A percentile compares a stretch with the other conserved stretches of the same genome.
These are phyloP conservation scores for Pomphorhynchus laevis DNA, from an alignment of 1,140 invertebrate species.

Conservation along the genomic window DNA sequence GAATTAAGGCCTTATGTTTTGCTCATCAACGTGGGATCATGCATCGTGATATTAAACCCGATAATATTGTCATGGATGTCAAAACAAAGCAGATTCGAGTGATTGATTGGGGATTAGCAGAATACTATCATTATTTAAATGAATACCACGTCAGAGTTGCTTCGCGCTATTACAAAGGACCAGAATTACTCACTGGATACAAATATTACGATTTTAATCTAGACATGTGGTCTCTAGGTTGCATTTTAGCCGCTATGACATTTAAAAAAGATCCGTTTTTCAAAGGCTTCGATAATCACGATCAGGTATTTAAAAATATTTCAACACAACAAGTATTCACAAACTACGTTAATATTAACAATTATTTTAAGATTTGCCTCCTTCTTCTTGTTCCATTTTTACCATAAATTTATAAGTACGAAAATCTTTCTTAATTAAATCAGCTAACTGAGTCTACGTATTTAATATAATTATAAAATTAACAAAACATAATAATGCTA, in stretches of 20 bases:
- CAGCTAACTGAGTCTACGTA: too few relatives aligned
- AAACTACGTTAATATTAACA: too few relatives aligned
- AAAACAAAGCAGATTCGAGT: conserved; percentile 10
- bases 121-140: conserved; percentile 12
- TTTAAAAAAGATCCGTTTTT: conserved; percentile 9
- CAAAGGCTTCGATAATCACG: conserved; percentile 9
- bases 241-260: conserved; percentile 12
- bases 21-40: conserved; percentile 8
- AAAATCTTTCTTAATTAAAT: too few relatives aligned
- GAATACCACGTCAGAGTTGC: too few relatives aligned
- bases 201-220: conserved; percentile 10
- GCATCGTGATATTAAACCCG: conserved; percentile 11
- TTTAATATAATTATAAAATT: too few relatives aligned
- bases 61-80: conserved; percentile 11
- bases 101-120: conserved; percentile 10
- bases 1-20: conserved; percentile 2
- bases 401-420: too few relatives aligned
- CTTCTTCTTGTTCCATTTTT: too few relatives aligned
- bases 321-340: too few relatives aligned
- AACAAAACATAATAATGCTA: too few relatives aligned
- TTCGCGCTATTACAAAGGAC: conserved; percentile 12
- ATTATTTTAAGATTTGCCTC: too few relatives aligned
- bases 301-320: too few relatives aligned
- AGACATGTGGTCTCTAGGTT: conserved; percentile 13
- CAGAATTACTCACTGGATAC: conserved; percentile 12